Conservation (phyloP, 2,888 invertebrate genomes). For the Cylindroiulus punctatus region DNA sequence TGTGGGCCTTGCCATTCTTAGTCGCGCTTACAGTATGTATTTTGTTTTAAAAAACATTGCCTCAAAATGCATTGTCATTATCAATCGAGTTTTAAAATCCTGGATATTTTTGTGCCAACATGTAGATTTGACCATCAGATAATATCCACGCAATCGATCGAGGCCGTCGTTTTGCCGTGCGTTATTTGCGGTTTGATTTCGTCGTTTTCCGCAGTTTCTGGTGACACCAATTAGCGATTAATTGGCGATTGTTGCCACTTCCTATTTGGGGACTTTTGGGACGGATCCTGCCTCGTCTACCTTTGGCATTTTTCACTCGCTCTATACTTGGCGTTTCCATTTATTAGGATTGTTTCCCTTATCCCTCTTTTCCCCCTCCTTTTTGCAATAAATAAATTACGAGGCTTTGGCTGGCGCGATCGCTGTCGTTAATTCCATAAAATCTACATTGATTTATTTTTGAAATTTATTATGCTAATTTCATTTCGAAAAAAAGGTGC, state of each 20-base stretch:
- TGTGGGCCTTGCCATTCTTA: no score
- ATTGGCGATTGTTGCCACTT: conserved; percentile 28
- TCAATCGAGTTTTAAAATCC: no score
- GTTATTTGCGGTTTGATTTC: conserved; percentile 42
- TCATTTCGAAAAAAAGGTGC: conserved; percentile 20
- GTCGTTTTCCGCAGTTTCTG: conserved; percentile 21
- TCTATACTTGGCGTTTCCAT: conserved; percentile 14
- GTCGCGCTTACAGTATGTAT: no score
- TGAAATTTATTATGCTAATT: conserved; percentile 47
- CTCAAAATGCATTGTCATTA: no score
- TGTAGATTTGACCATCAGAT: neutral
- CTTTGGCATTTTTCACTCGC: conserved; percentile 7
- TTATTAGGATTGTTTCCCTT: conserved; percentile 32
- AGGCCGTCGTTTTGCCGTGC: neutral
- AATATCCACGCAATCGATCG: neutral
- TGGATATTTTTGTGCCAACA: neutral
- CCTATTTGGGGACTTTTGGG: conserved; percentile 42
- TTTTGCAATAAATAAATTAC: conserved; percentile 39
- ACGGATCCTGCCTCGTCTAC: conserved; percentile 26
- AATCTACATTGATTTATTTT: conserved; percentile 45
- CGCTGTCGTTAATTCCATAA: conserved; percentile 45
- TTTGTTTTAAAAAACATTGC: no score
- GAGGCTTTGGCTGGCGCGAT: neutral
- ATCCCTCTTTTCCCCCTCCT: neutral
- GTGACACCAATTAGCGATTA: conserved; percentile 41